Evolutionary conservation across 2,797 vertebrate genomes (phyloP).

Genomic region (Chaetophractus vellerosus): DNA sequence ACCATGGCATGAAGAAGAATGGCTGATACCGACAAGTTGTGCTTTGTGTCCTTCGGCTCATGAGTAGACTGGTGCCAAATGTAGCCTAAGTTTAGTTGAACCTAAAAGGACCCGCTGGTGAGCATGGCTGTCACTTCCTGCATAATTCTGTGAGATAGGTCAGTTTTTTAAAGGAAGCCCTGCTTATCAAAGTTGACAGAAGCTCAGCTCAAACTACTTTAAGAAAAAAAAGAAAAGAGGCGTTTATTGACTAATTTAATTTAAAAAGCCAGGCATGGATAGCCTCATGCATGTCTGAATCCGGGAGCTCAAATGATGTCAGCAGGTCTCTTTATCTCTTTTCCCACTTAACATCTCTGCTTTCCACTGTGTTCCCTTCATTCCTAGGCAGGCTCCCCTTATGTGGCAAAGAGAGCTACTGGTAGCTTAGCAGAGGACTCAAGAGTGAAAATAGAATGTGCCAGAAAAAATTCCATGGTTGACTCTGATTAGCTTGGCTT

Average conservation of each 20-base stretch:
- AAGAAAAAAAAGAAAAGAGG: neutral
- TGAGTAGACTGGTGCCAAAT: neutral
- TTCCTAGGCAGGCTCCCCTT: neutral
- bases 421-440: no score
- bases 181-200: neutral
- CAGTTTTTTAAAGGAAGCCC: neutral
- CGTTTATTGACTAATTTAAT: neutral
- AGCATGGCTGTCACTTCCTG: neutral
- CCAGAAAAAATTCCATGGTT: no score
- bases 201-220: neutral
- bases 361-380: neutral
- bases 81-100: neutral
- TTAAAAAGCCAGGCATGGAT: neutral
- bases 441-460: no score
- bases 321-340: neutral
- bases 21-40: neutral
- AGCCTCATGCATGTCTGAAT: neutral
- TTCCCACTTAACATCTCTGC: neutral
- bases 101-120: neutral
- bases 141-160: neutral
- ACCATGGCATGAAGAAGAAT: neutral
- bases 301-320: neutral
- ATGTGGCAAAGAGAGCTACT: no score
- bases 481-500: no score
- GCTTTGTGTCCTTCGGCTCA: neutral